A percentile compares a stretch with the other conserved stretches of the same genome.
phyloP scores from a whole-genome alignment of 2,888 invertebrate genomes.

The Harpalus rufipes region DNA sequence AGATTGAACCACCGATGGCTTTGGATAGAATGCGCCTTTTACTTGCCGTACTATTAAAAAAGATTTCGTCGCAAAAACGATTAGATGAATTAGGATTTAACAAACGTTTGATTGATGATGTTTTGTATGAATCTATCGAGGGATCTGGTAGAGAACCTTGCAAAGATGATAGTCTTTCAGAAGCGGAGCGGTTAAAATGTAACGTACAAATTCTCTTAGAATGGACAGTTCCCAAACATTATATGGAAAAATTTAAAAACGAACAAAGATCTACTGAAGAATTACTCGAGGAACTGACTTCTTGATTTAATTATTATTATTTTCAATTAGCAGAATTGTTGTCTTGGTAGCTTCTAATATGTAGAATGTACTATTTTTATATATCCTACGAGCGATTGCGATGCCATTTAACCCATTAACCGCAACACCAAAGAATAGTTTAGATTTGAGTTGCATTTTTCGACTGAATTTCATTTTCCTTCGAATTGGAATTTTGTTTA shows the following conservation, averaged over 20 bases:
- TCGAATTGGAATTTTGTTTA: slow-evolving; percentile 30
- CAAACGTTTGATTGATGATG: slow-evolving; percentile 88
- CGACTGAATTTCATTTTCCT: slow-evolving; percentile 34
- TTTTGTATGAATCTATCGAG: slow-evolving; percentile 87
- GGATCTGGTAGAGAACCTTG: slow-evolving; percentile 86
- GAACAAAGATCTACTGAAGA: slow-evolving; percentile 89
- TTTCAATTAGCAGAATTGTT: slow-evolving; percentile 43
- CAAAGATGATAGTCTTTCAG: slow-evolving; percentile 79
- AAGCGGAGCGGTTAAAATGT: slow-evolving; percentile 83
- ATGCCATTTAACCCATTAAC: slow-evolving; percentile 53
- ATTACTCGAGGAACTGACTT: slow-evolving; percentile 86
- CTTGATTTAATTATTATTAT: slow-evolving; percentile 73
- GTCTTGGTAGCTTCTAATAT: slow-evolving; percentile 63
- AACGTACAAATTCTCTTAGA: slow-evolving; percentile 89
- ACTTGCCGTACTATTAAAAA: slow-evolving; percentile 88
- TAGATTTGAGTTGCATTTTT: slow-evolving; percentile 14
- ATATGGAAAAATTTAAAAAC: slow-evolving; percentile 87
- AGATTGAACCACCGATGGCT: slow-evolving; percentile 80
- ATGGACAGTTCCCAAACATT: slow-evolving; percentile 88
- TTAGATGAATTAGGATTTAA: slow-evolving; percentile 87
- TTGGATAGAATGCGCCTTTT: slow-evolving; percentile 88
- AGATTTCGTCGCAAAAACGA: slow-evolving; percentile 89
- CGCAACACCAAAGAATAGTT: slow-evolving; percentile 56
- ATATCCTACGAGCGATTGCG: slow-evolving; percentile 39
- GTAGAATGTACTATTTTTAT: slow-evolving; percentile 59